A percentile compares a stretch with the other conserved stretches of the same genome.
Evolutionary conservation across 2,113 vertebrate species (phyloP).

Genomic region (Sitta europaea): DNA sequence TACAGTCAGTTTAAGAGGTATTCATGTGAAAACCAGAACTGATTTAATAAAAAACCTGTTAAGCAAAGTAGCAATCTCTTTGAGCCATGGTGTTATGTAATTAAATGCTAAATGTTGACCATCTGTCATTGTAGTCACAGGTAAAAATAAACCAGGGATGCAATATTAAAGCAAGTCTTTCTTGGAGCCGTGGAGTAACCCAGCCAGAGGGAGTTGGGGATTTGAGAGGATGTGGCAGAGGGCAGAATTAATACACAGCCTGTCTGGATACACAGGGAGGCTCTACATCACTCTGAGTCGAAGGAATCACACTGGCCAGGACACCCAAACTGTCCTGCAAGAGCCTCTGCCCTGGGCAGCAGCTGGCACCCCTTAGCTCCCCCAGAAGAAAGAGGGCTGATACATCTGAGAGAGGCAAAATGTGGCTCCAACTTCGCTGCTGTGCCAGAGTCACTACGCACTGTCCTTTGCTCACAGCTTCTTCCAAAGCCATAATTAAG

Average conservation of each 20-base stretch:
- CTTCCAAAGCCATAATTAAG: constrained; percentile 48
- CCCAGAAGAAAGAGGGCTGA: background rate
- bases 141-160: constrained; percentile 15
- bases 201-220: background rate
- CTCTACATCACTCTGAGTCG: background rate
- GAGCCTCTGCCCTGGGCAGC: background rate
- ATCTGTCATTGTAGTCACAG: constrained; percentile 33
- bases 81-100: constrained; percentile 37
- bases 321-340: background rate
- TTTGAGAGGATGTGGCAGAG: background rate
- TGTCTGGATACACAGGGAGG: background rate
- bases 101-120: constrained; percentile 53
- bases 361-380: background rate
- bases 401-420: background rate
- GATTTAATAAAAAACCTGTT: constrained; percentile 15
- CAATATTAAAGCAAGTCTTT: background rate
- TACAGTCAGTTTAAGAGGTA: background rate
- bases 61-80: constrained; percentile 18
- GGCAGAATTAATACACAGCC: background rate
- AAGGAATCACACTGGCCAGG: background rate
- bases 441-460: background rate
- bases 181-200: background rate
- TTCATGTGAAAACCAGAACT: constrained; percentile 37
- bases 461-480: constrained; percentile 16
- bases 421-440: background rate